These are phyloP conservation scores for Hestina assimilis DNA, from an alignment of 1,140 invertebrate genomes.

Conservation along the genomic window DNA sequence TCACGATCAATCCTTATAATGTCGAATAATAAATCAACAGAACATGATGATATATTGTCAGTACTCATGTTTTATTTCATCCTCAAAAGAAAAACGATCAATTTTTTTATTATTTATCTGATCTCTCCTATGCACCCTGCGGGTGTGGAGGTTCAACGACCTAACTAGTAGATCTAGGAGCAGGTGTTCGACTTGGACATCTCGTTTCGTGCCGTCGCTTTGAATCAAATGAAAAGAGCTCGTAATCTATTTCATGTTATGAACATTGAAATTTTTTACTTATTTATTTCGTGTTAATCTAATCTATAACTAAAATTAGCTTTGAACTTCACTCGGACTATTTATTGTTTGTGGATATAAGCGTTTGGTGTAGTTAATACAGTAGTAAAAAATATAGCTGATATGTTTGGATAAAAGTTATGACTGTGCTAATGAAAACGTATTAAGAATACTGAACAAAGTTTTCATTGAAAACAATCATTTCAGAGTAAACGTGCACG, in stretches of 20 bases:
- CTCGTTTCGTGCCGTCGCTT: constrained; percentile 10
- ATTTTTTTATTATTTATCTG: constrained; percentile 16
- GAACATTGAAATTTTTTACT: constrained; percentile 12
- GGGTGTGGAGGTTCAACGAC: constrained; percentile 30
- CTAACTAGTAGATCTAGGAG: constrained; percentile 29
- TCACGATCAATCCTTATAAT: no score
- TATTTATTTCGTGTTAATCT: not conserved
- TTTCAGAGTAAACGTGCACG: constrained; percentile 19
- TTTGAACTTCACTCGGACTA: no score
- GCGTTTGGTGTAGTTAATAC: no score
- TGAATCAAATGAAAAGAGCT: not conserved
- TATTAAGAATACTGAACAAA: constrained; percentile 14
- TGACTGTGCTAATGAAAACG: constrained; percentile 6
- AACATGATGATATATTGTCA: not conserved
- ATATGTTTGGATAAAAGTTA: constrained; percentile 6
- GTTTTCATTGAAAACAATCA: constrained; percentile 25
- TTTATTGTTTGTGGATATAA: no score
- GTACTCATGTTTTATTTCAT: not conserved
- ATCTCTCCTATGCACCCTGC: constrained; percentile 3
- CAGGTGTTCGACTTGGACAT: constrained; percentile 27
- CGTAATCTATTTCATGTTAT: constrained; percentile 1
- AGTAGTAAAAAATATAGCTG: no score
- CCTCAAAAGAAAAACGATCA: not conserved
- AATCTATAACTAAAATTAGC: not conserved
- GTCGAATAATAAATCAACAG: not conserved